Base-by-base conservation (phyloP, 2,113 vertebrate species). In the Phyllostomus discolor region DNA sequence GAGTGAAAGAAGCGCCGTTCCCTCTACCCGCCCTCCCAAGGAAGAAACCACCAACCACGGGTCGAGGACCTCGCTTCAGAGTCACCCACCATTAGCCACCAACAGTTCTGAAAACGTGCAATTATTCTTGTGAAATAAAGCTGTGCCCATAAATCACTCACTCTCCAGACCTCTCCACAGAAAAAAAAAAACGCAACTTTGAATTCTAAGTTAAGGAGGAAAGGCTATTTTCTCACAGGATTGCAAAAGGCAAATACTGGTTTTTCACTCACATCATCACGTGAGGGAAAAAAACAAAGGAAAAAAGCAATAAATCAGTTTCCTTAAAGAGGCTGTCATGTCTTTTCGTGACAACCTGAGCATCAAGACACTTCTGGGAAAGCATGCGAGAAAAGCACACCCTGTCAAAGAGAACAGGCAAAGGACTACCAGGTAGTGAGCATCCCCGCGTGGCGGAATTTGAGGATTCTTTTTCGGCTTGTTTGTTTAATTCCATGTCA, bases 71-170 rank as follows among this genome's bases (percentile, higher is more conserved):
- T 67, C 46, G 31, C 52, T 92, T 57, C 54, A 28, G 24, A 72
- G 19, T 73, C 33, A 94, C 10, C 70, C 46, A 91, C 22, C 73
- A 73, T 41, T 38, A 64, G 31, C 12, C 59, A 64, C 3, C 15
- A 33, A n/a, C 22, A 92, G 46, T 78, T 95, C 75, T 78, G 73
- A 97, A 92, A 95, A 59, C 12, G 14, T 38, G 15, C 64, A 80
- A 82, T 59, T 90, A 78, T 78, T 69, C 81, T 35, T 80, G 33
- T 92, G 24, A 94, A 87, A 66, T 80, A 78, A 93, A 91, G 75
- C 33, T 82, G 31, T 59, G 67, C n/a, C 86, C 12, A 79, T 33
- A 92, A 92, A 84, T 59, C 75, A 31, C 22, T 81, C 41, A 78
- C 48, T 82, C 62, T 87, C 75, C 28, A 72, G 41, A 73, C n/a